A percentile compares a stretch with the other conserved stretches of the same genome.
These are phyloP conservation scores for Lethocerus indicus DNA, from an alignment of 1,140 invertebrate species.

Conservation along the genomic window DNA sequence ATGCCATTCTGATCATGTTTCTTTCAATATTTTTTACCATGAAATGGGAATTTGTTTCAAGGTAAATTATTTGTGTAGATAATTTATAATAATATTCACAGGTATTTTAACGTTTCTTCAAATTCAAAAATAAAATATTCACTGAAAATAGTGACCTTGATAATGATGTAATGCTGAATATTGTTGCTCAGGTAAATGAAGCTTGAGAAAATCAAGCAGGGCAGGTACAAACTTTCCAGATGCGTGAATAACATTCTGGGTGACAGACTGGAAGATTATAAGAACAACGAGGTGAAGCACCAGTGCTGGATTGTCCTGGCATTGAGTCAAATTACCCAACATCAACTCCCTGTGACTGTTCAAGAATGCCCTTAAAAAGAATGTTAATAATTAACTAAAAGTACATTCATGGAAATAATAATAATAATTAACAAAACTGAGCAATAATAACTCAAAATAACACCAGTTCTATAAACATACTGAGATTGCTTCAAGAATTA, in stretches of 20 bases:
- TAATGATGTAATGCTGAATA: constrained; percentile 43
- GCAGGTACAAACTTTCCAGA: constrained; percentile 79
- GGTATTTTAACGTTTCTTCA: too few species aligned
- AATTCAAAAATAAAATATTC: too few species aligned
- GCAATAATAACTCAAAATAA: not conserved
- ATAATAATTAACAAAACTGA: not conserved
- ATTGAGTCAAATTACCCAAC: constrained; percentile 52
- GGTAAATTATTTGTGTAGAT: too few species aligned
- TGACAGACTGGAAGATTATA: constrained; percentile 63
- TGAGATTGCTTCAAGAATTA: not conserved
- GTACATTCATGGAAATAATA: not conserved
- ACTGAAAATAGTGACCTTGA: too few species aligned
- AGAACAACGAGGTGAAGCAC: constrained; percentile 65
- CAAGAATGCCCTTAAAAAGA: constrained; percentile 36
- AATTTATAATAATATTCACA: too few species aligned
- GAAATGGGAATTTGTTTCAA: too few species aligned
- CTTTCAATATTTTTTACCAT: too few species aligned
- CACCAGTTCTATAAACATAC: not conserved
- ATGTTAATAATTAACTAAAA: constrained; percentile 6
- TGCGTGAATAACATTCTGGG: constrained; percentile 68
- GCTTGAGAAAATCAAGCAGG: constrained; percentile 54
- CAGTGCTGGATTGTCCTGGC: constrained; percentile 62
- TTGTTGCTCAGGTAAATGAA: constrained; percentile 42
- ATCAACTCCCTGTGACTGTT: constrained; percentile 62
- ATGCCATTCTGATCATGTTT: too few species aligned